Evolutionary conservation across 1,140 invertebrate genomes (phyloP), one percentile per base, ranked within the genome.

Genomic region (Pseudobourletiella spinata): DNA sequence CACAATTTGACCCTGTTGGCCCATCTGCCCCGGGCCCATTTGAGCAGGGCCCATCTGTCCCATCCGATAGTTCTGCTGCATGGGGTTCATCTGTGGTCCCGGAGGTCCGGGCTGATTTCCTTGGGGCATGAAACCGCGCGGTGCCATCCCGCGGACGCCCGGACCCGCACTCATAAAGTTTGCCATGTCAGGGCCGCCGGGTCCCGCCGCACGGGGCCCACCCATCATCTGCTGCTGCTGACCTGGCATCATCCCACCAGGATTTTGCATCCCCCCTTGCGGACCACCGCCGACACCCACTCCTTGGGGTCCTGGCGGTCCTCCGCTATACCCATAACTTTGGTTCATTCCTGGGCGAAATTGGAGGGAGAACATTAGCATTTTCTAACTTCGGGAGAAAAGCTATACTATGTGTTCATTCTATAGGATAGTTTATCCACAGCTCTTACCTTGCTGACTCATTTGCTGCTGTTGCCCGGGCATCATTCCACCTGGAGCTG

Each of bases 181-280:
- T 29, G 20, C 58, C 57, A 70, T 76, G 55, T 65, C 63, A 50
- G 56, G 63, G 14, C 39, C 74, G 6, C 50, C 74, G 66, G 81
- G 83, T 66, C 81, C 84, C 78, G 79, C 84, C 72, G 73, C 81
- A 48, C 73, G 78, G 58, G 77, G 79, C 55, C 50, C 73, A 69
- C 28, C 70, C 64, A 66, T 62, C 52, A 67, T 65, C 44, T 62
- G 65, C 6, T 60, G 66, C 20, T 75, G 74, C 15, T 73, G 73
- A 57, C 74, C 72, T 14, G 73, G 71, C 1, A 20, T 61, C 48
- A 48, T 42, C n/a, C 67, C 70, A 16, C 68, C 69, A 51, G 73
- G 46, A 48, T 6, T 20, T 62, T 72, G 73, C 3, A 68, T 64
- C 18, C 26, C 52, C 16, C 59, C 32, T 22, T 48, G 44, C 61